phyloP scores from a whole-genome alignment of 1,140 invertebrate genomes.

The Popillia japonica region DNA sequence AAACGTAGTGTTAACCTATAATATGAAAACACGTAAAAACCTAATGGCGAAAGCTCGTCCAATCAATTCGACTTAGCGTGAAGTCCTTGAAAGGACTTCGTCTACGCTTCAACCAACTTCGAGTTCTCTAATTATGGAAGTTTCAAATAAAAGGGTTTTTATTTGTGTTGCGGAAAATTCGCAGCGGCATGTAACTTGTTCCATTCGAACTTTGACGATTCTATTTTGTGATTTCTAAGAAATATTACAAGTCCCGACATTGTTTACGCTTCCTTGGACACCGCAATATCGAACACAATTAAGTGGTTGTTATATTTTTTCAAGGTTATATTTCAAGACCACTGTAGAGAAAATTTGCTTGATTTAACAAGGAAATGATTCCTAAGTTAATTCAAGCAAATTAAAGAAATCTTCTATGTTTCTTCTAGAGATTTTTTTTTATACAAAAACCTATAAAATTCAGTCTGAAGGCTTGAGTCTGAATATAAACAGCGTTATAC shows the following conservation, averaged over 20 bases:
- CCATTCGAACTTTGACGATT: neutral
- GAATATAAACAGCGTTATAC: no score
- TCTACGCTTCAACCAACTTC: neutral
- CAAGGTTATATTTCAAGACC: no score
- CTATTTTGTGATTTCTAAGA: neutral
- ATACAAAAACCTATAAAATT: no score
- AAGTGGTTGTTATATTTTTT: no score
- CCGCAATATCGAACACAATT: no score
- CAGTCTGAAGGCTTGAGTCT: no score
- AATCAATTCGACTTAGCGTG: neutral
- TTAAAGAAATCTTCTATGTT: no score
- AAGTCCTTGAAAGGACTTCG: conserved; percentile 3
- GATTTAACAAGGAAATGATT: no score
- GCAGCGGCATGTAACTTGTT: neutral
- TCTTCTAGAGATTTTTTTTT: neutral
- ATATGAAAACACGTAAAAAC: neutral
- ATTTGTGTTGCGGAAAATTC: conserved; percentile 17
- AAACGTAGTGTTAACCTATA: neutral
- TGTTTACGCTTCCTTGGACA: no score
- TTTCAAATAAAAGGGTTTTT: conserved; percentile 8
- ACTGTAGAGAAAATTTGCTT: no score
- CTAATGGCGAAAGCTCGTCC: neutral
- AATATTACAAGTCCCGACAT: neutral
- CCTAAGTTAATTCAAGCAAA: no score
- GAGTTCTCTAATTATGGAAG: neutral